These are phyloP conservation scores for Drosophila trapezifrons DNA, from an alignment of 1,140 invertebrate genomes.

Conservation along the genomic window DNA sequence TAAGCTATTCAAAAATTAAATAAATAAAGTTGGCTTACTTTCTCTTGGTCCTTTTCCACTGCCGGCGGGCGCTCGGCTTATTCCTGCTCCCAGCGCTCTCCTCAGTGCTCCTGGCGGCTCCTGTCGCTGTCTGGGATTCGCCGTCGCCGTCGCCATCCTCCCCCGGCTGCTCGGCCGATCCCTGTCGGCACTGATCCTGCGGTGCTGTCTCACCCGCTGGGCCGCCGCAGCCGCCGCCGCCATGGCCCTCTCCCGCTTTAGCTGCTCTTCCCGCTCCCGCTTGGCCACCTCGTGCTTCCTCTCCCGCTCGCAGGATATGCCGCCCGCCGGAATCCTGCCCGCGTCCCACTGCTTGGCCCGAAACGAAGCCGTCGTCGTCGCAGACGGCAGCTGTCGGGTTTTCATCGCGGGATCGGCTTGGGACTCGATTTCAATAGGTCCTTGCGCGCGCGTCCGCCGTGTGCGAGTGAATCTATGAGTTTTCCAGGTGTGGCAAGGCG, in stretches of 20 bases:
- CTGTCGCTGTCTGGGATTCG: neutral
- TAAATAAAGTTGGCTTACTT: neutral
- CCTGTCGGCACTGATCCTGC: neutral
- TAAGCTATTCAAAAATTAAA: too few species aligned
- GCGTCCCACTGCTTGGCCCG: conserved; percentile 27
- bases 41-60: neutral
- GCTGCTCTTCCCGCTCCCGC: conserved; percentile 50
- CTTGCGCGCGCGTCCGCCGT: neutral
- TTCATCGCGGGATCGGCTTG: conserved; percentile 14
- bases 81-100: neutral
- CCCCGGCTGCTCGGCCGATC: neutral
- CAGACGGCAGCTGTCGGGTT: conserved; percentile 16
- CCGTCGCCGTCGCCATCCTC: neutral
- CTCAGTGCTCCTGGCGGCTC: neutral
- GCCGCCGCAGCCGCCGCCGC: conserved; percentile 26
- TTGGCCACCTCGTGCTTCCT: conserved; percentile 38
- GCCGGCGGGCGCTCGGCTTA: too few species aligned
- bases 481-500: conserved; percentile 1
- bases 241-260: conserved; percentile 18
- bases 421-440: neutral
- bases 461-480: conserved; percentile 4
- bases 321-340: neutral
- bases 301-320: conserved; percentile 53
- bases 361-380: conserved; percentile 8
- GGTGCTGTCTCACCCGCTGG: conserved; percentile 29